phyloP scores from a whole-genome alignment of 2,113 vertebrate genomes.

The Antidorcas marsupialis region DNA sequence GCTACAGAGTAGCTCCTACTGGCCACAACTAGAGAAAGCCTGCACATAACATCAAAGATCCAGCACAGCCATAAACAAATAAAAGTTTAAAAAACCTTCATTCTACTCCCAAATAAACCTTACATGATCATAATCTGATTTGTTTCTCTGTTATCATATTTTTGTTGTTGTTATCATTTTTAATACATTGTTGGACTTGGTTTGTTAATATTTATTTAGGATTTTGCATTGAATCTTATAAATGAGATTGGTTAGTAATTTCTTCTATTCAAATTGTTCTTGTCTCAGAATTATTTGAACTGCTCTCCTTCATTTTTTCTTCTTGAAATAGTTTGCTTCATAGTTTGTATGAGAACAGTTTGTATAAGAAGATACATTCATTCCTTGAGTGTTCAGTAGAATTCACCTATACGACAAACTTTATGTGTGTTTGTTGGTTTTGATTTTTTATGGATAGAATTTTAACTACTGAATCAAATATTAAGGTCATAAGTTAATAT shows the following conservation, averaged over 20 bases:
- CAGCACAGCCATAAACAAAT: background rate
- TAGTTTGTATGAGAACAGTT: slow-evolving; percentile 8
- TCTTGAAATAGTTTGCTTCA: slow-evolving; percentile 16
- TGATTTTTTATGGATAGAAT: background rate
- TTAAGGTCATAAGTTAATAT: background rate
- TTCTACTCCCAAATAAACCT: background rate
- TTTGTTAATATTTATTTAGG: slow-evolving; percentile 41
- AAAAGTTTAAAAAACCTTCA: background rate
- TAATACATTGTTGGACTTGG: background rate
- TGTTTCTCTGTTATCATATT: background rate
- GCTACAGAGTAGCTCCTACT: background rate
- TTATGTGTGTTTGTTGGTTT: background rate
- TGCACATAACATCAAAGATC: background rate
- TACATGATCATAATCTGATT: background rate
- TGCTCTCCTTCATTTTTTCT: background rate
- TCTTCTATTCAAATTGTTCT: slow-evolving; percentile 15
- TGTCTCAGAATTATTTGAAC: background rate
- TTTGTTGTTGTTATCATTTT: background rate
- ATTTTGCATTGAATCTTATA: slow-evolving; percentile 7
- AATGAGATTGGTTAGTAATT: background rate
- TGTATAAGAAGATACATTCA: background rate
- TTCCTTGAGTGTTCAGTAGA: background rate
- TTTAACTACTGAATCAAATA: background rate
- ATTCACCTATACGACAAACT: background rate
- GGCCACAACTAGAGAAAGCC: background rate